Evolutionary conservation across 2,113 vertebrate species (phyloP).

Genomic region (Istiophorus platypterus): DNA sequence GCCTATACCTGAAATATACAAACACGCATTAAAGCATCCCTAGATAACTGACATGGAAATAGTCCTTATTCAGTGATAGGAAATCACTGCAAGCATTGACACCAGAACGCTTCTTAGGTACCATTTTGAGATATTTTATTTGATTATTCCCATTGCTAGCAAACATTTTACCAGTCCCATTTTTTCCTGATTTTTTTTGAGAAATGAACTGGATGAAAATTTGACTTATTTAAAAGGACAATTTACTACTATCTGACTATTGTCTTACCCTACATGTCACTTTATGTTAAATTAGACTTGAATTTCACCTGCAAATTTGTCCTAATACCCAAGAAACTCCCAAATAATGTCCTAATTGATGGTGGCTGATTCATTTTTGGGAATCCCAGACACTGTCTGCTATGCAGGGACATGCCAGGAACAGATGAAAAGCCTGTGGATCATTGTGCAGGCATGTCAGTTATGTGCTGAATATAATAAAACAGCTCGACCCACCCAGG

Average conservation of each 20-base stretch:
- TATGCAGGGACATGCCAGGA: constrained; percentile 27
- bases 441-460: constrained; percentile 23
- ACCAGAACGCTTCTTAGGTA: not conserved
- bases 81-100: not conserved
- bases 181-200: too few relatives aligned
- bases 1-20: not conserved
- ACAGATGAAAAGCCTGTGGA: constrained; percentile 56
- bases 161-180: not conserved
- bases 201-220: too few relatives aligned
- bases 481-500: constrained; percentile 28
- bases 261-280: not conserved
- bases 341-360: constrained; percentile 15
- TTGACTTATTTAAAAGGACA: too few relatives aligned
- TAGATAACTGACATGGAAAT: not conserved
- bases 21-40: not conserved
- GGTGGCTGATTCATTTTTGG: constrained; percentile 17
- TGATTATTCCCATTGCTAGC: not conserved
- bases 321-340: constrained; percentile 5
- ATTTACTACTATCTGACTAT: not conserved
- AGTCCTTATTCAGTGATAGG: not conserved
- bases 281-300: constrained; percentile 14
- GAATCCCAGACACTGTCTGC: constrained; percentile 40
- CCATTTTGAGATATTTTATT: not conserved
- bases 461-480: constrained; percentile 52
- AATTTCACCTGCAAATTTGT: constrained; percentile 10